These are phyloP conservation scores for Frieseomelitta varia DNA, from an alignment of 1,140 invertebrate genomes.

Conservation along the genomic window DNA sequence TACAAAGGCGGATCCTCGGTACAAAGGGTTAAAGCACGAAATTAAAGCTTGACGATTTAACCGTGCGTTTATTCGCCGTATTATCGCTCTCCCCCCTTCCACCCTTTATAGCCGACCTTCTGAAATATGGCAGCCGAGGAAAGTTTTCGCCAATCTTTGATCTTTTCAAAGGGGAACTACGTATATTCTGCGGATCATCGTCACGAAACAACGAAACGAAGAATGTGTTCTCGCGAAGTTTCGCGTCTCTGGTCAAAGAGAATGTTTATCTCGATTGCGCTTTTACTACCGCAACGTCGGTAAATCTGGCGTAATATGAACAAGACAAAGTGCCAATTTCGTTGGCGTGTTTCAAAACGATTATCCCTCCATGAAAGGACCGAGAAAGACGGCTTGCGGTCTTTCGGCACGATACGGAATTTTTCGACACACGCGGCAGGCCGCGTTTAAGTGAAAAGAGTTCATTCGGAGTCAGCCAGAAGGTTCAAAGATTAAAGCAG, in stretches of 20 bases:
- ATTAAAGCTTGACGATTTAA: conserved; percentile 51
- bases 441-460: conserved; percentile 26
- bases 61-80: conserved; percentile 37
- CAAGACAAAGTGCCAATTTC: conserved; percentile 1
- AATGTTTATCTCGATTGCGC: background rate
- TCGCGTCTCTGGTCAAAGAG: background rate
- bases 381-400: background rate
- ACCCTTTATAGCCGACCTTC: background rate
- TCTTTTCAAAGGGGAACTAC: background rate
- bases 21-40: conserved; percentile 44
- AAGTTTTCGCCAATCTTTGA: background rate
- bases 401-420: background rate
- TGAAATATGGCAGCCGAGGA: conserved; percentile 36
- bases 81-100: background rate
- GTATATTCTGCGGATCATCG: background rate
- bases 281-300: background rate
- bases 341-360: background rate
- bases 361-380: background rate
- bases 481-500: conserved; percentile 48
- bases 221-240: background rate
- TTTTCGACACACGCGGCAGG: conserved; percentile 10
- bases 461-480: conserved; percentile 25
- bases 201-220: background rate
- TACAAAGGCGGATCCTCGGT: conserved; percentile 22
- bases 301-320: background rate